A percentile compares a stretch with the other conserved stretches of the same genome.
phyloP scores from a whole-genome alignment of 2,113 vertebrate species.

The Bettongia penicillata region DNA sequence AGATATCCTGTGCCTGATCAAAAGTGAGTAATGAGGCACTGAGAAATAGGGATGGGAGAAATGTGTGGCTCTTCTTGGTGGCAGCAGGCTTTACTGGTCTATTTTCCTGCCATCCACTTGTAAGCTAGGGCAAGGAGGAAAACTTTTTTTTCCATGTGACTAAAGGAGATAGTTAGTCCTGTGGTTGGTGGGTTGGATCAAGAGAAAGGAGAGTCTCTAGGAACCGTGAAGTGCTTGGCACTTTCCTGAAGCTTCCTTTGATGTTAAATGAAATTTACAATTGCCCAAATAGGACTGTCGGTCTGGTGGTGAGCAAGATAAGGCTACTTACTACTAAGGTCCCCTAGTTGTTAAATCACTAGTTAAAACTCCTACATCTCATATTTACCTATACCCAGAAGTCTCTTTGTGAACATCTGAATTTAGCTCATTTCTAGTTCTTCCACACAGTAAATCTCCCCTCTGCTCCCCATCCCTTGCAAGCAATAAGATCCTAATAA shows the following conservation, averaged over 20 bases:
- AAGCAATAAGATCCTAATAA: neutral
- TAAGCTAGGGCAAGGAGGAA: neutral
- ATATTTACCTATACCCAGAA: neutral
- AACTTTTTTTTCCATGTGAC: neutral
- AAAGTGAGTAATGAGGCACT: neutral
- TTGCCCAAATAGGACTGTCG: neutral
- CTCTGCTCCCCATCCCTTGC: neutral
- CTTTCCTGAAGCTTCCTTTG: neutral
- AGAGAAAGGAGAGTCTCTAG: neutral
- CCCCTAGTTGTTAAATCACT: neutral
- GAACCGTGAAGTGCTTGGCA: neutral
- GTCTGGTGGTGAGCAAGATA: neutral
- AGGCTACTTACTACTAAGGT: neutral
- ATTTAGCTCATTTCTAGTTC: neutral
- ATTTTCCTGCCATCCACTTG: neutral
- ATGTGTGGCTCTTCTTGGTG: neutral
- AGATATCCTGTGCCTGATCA: neutral
- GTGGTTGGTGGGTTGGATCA: neutral
- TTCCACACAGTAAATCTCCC: neutral
- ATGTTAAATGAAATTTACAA: neutral
- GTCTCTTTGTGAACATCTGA: neutral
- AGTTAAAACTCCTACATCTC: neutral
- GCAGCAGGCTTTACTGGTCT: neutral
- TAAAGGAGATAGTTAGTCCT: neutral
- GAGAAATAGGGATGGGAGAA: neutral